Evolutionary conservation across 2,113 vertebrate genomes (phyloP).

Genomic region (Eulacestoma nigropectus): DNA sequence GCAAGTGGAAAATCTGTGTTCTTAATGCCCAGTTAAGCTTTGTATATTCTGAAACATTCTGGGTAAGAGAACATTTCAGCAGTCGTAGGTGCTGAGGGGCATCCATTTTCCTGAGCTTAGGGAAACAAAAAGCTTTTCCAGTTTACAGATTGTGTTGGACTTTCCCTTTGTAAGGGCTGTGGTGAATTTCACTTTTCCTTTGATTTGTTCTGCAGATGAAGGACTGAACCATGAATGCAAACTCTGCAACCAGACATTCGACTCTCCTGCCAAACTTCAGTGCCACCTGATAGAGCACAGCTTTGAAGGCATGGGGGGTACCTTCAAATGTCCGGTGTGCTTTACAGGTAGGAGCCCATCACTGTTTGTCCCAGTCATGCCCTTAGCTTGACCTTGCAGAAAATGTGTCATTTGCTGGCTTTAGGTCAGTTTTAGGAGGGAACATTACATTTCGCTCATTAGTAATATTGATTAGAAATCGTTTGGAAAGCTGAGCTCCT

Average conservation of each 20-base stretch:
- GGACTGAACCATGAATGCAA: constrained; percentile 98
- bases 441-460: constrained; percentile 50
- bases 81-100: background rate
- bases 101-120: background rate
- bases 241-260: constrained; percentile 96
- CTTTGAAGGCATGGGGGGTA: constrained; percentile 99
- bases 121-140: background rate
- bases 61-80: background rate
- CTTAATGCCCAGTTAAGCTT: background rate
- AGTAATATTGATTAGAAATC: constrained; percentile 57
- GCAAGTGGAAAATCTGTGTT: background rate
- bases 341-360: constrained; percentile 82
- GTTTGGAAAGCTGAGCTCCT: constrained; percentile 11
- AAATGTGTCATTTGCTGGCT: background rate
- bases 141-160: background rate
- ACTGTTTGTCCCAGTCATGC: background rate
- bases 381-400: background rate
- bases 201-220: constrained; percentile 82
- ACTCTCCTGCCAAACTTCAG: constrained; percentile 98
- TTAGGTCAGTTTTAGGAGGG: constrained; percentile 41
- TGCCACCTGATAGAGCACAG: constrained; percentile 99
- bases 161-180: background rate
- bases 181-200: constrained; percentile 21
- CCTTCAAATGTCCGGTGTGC: constrained; percentile 98
- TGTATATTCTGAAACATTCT: background rate